Evolutionary conservation across 2,888 invertebrate genomes (phyloP).

Genomic region (Euspilapteryx auroguttella): DNA sequence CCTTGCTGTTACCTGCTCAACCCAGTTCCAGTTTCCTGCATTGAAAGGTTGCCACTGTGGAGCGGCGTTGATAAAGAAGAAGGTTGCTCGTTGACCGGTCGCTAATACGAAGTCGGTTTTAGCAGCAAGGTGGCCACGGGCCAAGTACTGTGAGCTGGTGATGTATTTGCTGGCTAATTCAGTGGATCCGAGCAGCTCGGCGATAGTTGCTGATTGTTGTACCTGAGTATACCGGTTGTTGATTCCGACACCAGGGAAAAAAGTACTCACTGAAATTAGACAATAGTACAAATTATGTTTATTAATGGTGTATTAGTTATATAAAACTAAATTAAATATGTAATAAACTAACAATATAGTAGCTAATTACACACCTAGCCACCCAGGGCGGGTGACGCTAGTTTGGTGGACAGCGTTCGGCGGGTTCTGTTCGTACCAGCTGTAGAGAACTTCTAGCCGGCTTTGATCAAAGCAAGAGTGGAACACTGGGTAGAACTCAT

Average conservation of each 20-base stretch:
- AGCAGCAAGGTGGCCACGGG: constrained; percentile 65
- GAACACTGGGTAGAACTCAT: constrained; percentile 42
- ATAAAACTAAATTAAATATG: too few relatives aligned
- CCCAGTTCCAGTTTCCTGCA: constrained; percentile 59
- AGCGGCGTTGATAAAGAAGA: constrained; percentile 66
- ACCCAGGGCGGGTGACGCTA: constrained; percentile 46
- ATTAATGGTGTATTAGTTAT: too few relatives aligned
- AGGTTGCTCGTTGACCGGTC: constrained; percentile 58
- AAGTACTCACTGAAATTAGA: not conserved
- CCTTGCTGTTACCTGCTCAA: constrained; percentile 52
- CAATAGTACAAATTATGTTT: too few relatives aligned
- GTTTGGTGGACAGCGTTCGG: constrained; percentile 45
- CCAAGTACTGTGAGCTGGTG: constrained; percentile 34
- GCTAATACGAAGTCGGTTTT: constrained; percentile 66
- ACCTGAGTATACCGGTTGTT: constrained; percentile 39
- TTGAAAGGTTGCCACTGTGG: constrained; percentile 71
- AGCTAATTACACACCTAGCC: constrained; percentile 29
- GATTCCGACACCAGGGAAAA: constrained; percentile 21
- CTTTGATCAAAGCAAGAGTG: constrained; percentile 57
- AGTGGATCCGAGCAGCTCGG: constrained; percentile 23
- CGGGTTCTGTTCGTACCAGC: constrained; percentile 44
- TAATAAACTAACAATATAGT: too few relatives aligned
- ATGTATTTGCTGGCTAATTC: constrained; percentile 44
- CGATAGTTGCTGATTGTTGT: constrained; percentile 24
- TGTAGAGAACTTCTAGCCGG: constrained; percentile 50